Percentiles rank a stretch among this genome's conserved stretches.
phyloP scores from a whole-genome alignment of 2,888 invertebrate genomes.

The Tipula unca region DNA sequence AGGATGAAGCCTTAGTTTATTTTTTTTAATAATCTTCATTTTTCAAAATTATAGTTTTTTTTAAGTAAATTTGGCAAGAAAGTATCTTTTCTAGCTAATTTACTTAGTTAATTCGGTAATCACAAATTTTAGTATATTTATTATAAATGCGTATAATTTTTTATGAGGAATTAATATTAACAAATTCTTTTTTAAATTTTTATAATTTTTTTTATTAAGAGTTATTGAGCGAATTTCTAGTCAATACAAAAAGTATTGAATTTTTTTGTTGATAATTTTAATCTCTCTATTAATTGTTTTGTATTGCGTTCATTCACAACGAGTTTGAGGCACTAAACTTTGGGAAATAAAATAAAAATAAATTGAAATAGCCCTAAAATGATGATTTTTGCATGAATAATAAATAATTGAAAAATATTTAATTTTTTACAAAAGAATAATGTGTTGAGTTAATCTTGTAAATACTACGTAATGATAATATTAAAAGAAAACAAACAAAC shows the following conservation, averaged over 20 bases:
- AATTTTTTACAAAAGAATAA: neutral
- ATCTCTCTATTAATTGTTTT: neutral
- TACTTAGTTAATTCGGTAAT: neutral
- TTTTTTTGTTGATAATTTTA: neutral
- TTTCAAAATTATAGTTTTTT: neutral
- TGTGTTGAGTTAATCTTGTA: neutral
- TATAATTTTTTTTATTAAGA: neutral
- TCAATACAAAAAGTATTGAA: conserved; percentile 8
- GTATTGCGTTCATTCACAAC: neutral
- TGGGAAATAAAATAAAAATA: neutral
- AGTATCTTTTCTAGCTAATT: neutral
- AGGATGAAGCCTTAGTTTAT: neutral
- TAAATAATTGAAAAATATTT: neutral
- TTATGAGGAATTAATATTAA: neutral
- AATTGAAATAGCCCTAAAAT: neutral
- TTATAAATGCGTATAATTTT: neutral
- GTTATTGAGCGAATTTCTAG: neutral
- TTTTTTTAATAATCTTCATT: neutral
- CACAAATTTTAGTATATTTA: neutral
- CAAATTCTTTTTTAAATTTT: neutral
- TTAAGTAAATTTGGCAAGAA: neutral
- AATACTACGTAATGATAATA: neutral
- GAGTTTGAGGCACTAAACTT: neutral
- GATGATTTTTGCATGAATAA: neutral
- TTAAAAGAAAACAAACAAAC: neutral